phyloP scores from a whole-genome alignment of 2,113 vertebrate genomes.

The Zapus hudsonius region DNA sequence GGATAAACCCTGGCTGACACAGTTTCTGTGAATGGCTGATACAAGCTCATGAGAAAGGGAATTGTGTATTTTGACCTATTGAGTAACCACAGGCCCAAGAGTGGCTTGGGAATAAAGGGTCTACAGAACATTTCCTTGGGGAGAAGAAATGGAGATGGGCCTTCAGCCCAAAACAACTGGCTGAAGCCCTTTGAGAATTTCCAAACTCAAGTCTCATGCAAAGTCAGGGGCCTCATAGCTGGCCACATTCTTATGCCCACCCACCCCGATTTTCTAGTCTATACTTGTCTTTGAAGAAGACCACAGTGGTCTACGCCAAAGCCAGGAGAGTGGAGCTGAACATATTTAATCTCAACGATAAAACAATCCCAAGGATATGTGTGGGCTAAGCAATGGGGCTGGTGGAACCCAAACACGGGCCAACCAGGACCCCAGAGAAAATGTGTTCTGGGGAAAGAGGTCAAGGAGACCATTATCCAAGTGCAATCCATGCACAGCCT shows the following conservation, averaged over 20 bases:
- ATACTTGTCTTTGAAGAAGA: not conserved
- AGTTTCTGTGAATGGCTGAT: constrained; percentile 10
- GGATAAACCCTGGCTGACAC: not conserved
- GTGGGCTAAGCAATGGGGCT: not conserved
- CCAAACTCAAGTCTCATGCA: not conserved
- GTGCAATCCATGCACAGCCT: not conserved
- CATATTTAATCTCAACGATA: not conserved
- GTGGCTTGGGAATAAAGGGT: not conserved
- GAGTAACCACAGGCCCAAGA: not conserved
- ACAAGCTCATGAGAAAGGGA: constrained; percentile 3
- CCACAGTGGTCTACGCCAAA: not conserved
- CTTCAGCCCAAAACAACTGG: not conserved
- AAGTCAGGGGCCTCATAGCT: not conserved
- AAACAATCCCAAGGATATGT: not conserved
- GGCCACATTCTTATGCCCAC: not conserved
- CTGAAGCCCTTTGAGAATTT: not conserved
- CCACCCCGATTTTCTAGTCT: not conserved
- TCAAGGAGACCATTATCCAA: not conserved
- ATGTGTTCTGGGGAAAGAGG: not conserved
- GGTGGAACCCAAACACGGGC: not conserved
- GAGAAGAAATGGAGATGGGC: not conserved
- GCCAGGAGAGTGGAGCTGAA: not conserved
- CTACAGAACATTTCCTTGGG: not conserved
- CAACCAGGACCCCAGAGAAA: not conserved
- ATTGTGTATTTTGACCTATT: not conserved